Evolutionary conservation across 2,113 vertebrate genomes (phyloP).

Genomic region (Heteronetta atricapilla): DNA sequence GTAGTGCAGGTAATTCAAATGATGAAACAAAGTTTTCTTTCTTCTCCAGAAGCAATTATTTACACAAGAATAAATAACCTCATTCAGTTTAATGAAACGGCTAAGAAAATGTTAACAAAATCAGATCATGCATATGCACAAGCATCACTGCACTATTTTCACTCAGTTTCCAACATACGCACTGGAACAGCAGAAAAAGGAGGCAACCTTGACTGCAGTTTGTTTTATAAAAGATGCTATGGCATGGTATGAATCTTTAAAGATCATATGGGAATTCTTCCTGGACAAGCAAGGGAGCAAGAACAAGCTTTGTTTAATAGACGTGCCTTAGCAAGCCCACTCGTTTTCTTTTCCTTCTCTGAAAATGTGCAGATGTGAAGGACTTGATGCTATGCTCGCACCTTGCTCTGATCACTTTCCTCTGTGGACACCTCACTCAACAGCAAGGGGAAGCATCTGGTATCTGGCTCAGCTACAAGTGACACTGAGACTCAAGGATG

Average conservation of each 20-base stretch:
- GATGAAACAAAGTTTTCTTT: neutral
- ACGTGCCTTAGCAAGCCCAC: neutral
- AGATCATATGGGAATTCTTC: neutral
- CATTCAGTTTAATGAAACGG: neutral
- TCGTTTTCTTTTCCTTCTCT: neutral
- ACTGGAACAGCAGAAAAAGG: neutral
- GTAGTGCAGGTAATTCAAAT: neutral
- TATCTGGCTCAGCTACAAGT: neutral
- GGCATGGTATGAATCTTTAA: neutral
- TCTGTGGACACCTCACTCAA: neutral
- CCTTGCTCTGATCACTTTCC: fast-evolving
- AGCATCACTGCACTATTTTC: neutral
- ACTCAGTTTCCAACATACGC: neutral
- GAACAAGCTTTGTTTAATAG: neutral
- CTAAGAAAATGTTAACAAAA: neutral
- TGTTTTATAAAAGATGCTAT: too few species aligned
- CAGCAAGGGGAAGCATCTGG: neutral
- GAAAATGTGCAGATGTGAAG: neutral
- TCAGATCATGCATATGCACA: neutral
- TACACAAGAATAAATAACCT: neutral
- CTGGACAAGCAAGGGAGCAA: neutral
- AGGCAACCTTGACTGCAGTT: neutral
- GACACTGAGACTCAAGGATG: neutral
- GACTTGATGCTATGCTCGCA: fast-evolving
- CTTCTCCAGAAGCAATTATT: neutral